Evolutionary conservation across 1,140 invertebrate species (phyloP), one percentile per base, ranked within the genome.

Genomic region (Lasaia peninsularis): DNA sequence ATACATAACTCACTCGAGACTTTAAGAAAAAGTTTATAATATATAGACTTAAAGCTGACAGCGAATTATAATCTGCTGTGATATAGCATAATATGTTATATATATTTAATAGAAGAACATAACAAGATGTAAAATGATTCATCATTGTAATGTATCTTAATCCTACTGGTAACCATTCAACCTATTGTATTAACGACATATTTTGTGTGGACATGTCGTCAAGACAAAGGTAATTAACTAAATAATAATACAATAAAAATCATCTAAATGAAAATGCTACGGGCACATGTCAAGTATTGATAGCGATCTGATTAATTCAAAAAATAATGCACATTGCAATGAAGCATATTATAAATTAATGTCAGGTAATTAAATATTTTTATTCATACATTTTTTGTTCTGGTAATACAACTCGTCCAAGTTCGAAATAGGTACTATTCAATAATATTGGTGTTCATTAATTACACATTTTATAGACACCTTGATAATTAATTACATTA

Each of bases 101-200:
- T 65, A 62, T 69, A 73, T 68, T 57, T 56, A 56, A 77, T 67
- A 65, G 59, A 71, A 70, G 61, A 54, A 56, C 61, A 52, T 51
- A 72, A 69, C 63, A 80, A 81, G 63, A 76, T 68, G 31, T 67
- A 63, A 65, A 37, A 56, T 51, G 63, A 71, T 75, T 71, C 62
- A 67, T 78, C 71, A 82, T 74, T 63, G 71, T 71, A 66, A 70
- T 63, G 37, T 60, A 70, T 68, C 80, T 83, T 84, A 86, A 64
- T 75, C 66, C 81, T 88, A 88, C 63, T 88, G 85, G 85, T 88
- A 88, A 88, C 85, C 70, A 85, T 80, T 62, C 65, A 69, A 74
- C 74, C 69, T 65, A 73, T 71, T 69, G 65, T 5, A 70, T 75
- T 71, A 67, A 73, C 62, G 64, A 56, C 63, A 63, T 63, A 60